Evolutionary conservation across 2,888 invertebrate species (phyloP).

Genomic region (Mesopsocus fuscifrons): DNA sequence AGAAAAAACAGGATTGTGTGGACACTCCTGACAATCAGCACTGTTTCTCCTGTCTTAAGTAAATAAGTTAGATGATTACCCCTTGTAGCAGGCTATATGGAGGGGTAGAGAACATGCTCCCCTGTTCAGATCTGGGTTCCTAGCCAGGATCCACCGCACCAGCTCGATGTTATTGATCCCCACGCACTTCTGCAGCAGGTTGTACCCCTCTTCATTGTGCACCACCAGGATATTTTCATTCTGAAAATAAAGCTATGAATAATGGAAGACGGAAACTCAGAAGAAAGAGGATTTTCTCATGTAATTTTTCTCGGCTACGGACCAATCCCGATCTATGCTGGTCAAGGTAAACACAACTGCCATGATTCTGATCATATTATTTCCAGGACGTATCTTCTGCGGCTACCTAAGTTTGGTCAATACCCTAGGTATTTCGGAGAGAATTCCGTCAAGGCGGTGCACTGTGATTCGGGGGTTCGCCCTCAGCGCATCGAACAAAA

Average conservation of each 20-base stretch:
- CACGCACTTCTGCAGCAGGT: conserved; percentile 52
- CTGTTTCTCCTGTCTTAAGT: too few relatives aligned
- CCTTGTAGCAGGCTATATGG: conserved; percentile 53
- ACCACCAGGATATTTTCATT: conserved; percentile 47
- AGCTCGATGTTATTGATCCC: conserved; percentile 49
- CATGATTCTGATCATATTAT: too few relatives aligned
- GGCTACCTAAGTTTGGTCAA: too few relatives aligned
- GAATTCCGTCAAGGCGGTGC: conserved; percentile 40
- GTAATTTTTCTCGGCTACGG: too few relatives aligned
- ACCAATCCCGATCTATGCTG: too few relatives aligned
- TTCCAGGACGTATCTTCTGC: too few relatives aligned
- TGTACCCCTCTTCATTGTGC: conserved; percentile 46
- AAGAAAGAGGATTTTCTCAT: conserved; percentile 4
- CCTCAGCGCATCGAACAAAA: conserved; percentile 42
- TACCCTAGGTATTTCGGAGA: conserved; percentile 46
- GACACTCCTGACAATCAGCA: too few relatives aligned
- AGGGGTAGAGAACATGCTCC: conserved; percentile 55
- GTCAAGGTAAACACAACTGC: too few relatives aligned
- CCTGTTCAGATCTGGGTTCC: conserved; percentile 43
- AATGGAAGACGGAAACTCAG: conserved; percentile 5
- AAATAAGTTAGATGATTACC: conserved; percentile 29
- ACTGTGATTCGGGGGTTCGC: conserved; percentile 46
- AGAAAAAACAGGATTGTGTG: too few relatives aligned
- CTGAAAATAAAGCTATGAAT: conserved; percentile 22
- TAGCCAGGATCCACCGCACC: conserved; percentile 42